Conservation (phyloP, 2,113 vertebrate species). For the Proteles cristata region DNA sequence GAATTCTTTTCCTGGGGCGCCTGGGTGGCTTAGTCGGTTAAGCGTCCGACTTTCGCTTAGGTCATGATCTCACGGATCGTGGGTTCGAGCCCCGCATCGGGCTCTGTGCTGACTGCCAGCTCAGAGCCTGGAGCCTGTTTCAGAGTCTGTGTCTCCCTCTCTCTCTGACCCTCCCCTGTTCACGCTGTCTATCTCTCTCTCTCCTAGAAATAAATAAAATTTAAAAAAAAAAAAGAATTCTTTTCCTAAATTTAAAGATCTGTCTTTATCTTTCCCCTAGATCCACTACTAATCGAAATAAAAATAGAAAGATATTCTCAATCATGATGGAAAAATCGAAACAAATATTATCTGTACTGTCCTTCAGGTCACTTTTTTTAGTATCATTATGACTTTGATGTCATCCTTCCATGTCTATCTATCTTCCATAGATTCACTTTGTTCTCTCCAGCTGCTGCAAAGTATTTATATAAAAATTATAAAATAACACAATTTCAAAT, state of each 20-base stretch:
- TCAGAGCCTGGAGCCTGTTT: no score
- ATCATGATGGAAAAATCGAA: neutral
- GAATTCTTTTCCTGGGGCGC: neutral
- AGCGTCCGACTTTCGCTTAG: no score
- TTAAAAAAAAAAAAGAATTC: no score
- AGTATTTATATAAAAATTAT: neutral
- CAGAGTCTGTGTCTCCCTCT: no score
- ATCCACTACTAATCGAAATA: conserved; percentile 79
- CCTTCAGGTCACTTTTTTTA: neutral
- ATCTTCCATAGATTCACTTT: neutral
- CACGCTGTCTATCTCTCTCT: no score
- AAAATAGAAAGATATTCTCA: neutral
- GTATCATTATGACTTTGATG: neutral
- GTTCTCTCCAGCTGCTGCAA: neutral
- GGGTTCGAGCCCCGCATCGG: no score
- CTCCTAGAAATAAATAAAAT: no score
- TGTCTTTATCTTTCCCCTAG: conserved; percentile 79
- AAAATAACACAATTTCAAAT: neutral
- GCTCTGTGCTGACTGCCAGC: no score
- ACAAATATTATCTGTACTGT: conserved; percentile 12
- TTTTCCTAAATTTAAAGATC: neutral
- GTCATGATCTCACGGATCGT: no score
- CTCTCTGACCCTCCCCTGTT: no score
- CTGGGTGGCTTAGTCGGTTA: no score
- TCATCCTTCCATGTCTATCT: neutral